These are phyloP conservation scores for Rynchops niger DNA, from an alignment of 2,113 vertebrate genomes.

Conservation along the genomic window DNA sequence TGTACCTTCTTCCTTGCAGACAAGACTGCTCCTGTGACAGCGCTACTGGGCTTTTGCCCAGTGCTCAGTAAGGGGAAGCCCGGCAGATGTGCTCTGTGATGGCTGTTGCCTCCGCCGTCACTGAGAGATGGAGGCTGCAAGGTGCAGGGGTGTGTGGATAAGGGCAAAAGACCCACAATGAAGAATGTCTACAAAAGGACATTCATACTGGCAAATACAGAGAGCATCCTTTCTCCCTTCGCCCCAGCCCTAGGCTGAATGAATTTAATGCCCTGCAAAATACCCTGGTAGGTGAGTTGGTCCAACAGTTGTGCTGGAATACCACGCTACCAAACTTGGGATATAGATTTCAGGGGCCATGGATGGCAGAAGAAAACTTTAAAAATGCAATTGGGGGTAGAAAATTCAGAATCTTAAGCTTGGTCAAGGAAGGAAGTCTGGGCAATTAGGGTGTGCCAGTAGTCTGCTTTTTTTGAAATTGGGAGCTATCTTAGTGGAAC, in stretches of 20 bases:
- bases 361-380: neutral
- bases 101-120: neutral
- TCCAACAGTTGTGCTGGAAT: neutral
- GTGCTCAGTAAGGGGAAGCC: neutral
- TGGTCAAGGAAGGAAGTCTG: neutral
- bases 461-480: neutral
- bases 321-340: fast-evolving
- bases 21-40: neutral
- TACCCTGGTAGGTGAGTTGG: neutral
- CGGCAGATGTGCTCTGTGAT: neutral
- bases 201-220: neutral
- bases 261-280: neutral
- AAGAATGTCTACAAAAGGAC: neutral
- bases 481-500: neutral
- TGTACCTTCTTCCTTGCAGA: neutral
- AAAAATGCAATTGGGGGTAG: neutral
- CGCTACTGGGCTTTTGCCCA: neutral
- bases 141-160: neutral
- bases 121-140: neutral
- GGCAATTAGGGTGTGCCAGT: neutral
- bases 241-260: neutral
- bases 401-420: neutral
- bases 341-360: neutral
- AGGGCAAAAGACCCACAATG: neutral
- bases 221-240: neutral